Evolutionary conservation across 23 tunicate genomes (phyloP), one percentile per base, ranked within the genome.

Genomic region (Corella eumyota): DNA sequence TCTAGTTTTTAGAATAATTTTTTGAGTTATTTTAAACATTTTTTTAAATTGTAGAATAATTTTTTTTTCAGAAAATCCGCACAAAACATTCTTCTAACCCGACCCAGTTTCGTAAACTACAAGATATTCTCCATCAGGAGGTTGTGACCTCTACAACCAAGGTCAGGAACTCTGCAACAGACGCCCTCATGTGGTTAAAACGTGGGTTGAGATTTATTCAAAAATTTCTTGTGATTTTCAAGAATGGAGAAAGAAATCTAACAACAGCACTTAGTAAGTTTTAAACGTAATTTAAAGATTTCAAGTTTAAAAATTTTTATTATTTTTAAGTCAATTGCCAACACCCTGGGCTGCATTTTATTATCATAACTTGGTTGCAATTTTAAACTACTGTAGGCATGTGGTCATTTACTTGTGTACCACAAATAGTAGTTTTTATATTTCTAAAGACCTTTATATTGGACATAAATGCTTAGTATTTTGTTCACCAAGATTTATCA

Each of bases 121-220:
- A 92, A 62, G 61, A 45, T 45, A 83, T 92, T 26, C 69, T 92
- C 1, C 55, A 77, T 7, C 86, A 71, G 34, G 98, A 92, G 57
- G 53, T 92, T 2, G 46, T 45, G 3, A 60, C 81, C 6, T 53
- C 66, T 11, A 83, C 98, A 37, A 70, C 93, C 17, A 77, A 88
- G 62, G 77, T 83, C 29, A 56, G 85, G 53, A 83, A 92, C 49
- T 92, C 98, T 20, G 98, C 98, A 52, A 92, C 98, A 11, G 98
- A 92, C 47, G 98, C 98, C 54, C 66, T 92, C 40, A 61, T 92
- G 88, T 92, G 98, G 98, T 36, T 92, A 60, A 92, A 92, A 72
- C 65, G 98, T 34, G 98, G 85, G 17, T 68, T 92, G 20, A 64
- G 92, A 9, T 83, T 92, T 50, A 71, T 92, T 46, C 79, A 82